Evolutionary conservation across 2,797 vertebrate genomes (phyloP), one percentile per base, ranked within the genome.

Genomic region (Anableps anableps): DNA sequence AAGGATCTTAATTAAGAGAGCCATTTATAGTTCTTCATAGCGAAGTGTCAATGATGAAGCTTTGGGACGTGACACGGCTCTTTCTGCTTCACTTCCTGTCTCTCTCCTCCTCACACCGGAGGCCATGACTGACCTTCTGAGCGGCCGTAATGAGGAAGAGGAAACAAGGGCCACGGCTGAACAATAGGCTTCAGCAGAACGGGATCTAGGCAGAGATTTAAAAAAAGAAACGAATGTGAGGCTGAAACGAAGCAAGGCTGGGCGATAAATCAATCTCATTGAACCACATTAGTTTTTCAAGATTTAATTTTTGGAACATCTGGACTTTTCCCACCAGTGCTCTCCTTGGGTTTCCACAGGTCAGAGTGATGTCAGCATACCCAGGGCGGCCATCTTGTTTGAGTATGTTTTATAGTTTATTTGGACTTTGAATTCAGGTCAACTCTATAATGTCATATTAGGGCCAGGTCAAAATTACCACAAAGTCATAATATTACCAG

Each of bases 1-100:
- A 71, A 83, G 84, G 88, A 85, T 82, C 82, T 91, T 92, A 86
- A 92, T 92, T 93, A 93, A 90, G 81, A 89, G 83, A 75, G 66
- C 85, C 90, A 89, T 89, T 92, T 91, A 88, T 91, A 88, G 89
- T 81, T 77, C 80, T 53, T 83, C 84, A 75, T 85, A 80, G 79
- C n/a, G 50, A 77, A 78, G 75, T 16, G 78, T 80, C 81, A 53
- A 51, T 70, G 83, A 80, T 76, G 72, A 68, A 76, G 86, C 80
- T 84, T 66, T 83, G 3, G 14, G 83, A 83, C 82, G 75, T 89
- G 89, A 87, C 87, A 78, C 58, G 6, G 71, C 82, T 66, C 83
- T 78, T 82, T 86, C 88, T 85, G 3, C 86, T 29, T 78, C 84
- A 84, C 80, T 83, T 81, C 79, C 85, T 80, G 85, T 86, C 86